Percentiles rank a stretch among this genome's conserved stretches.
These are phyloP conservation scores for Hydrochoerus hydrochaeris DNA, from an alignment of 2,113 vertebrate species.

Conservation along the genomic window DNA sequence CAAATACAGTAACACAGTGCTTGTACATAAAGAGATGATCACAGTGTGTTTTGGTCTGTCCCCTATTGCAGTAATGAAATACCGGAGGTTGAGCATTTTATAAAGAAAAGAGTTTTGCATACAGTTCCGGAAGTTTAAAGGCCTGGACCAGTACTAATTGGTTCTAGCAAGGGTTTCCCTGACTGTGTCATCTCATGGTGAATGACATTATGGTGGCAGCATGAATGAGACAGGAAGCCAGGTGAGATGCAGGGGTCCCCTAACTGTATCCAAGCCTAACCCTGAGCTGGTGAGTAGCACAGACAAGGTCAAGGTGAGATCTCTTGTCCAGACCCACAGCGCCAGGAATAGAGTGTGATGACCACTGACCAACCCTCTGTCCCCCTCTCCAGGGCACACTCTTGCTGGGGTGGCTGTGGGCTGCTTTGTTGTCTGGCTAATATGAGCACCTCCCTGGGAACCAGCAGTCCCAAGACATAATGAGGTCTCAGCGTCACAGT, in stretches of 20 bases:
- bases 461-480: background rate
- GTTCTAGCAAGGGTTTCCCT: background rate
- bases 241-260: background rate
- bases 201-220: background rate
- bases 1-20: background rate
- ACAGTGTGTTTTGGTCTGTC: background rate
- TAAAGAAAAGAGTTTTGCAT: background rate
- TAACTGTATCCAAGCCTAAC: background rate
- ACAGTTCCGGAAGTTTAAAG: background rate
- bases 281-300: background rate
- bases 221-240: background rate
- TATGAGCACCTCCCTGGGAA: rapidly evolving
- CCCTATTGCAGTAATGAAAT: background rate
- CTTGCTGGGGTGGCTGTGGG: background rate
- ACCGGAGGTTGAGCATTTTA: background rate
- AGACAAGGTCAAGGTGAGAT: background rate
- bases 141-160: background rate
- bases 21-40: background rate
- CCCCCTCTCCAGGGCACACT: rapidly evolving
- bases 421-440: background rate
- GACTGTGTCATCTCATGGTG: background rate
- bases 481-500: background rate
- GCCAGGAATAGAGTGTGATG: too few species aligned
- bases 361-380: background rate
- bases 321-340: background rate